phyloP scores from a whole-genome alignment of 1,140 invertebrate genomes.

The Hyles vespertilio region DNA sequence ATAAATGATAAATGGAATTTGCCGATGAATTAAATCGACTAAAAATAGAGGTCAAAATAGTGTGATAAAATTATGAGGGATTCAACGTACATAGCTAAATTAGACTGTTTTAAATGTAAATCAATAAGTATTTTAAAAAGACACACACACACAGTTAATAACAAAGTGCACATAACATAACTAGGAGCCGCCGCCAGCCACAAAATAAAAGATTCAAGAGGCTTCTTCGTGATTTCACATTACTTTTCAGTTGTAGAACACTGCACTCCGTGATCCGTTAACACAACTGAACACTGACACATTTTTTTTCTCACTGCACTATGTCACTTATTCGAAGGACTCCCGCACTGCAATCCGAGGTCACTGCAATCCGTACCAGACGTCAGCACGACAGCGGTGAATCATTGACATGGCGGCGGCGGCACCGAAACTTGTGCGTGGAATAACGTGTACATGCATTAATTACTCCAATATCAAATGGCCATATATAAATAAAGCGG shows the following conservation, averaged over 20 bases:
- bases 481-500: constrained; percentile 7
- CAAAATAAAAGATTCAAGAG: constrained; percentile 20
- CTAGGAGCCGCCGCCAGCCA: constrained; percentile 68
- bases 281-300: constrained; percentile 52
- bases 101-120: background rate
- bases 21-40: no score
- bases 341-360: constrained; percentile 69
- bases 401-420: constrained; percentile 53
- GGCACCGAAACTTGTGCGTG: constrained; percentile 17
- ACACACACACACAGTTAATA: constrained; percentile 50
- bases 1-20: no score
- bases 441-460: constrained; percentile 8
- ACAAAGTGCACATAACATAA: constrained; percentile 62
- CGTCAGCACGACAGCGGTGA: constrained; percentile 25
- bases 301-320: constrained; percentile 57
- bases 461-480: background rate
- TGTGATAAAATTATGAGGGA: background rate
- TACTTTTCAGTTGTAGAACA: constrained; percentile 24
- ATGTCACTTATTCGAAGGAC: constrained; percentile 46
- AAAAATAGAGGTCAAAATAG: background rate
- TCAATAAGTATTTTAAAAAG: constrained; percentile 1
- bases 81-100: no score
- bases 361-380: constrained; percentile 67
- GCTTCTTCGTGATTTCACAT: constrained; percentile 1
- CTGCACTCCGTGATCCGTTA: constrained; percentile 44